Evolutionary conservation across 2,888 invertebrate genomes (phyloP).

Genomic region (Amphipoea oculea): DNA sequence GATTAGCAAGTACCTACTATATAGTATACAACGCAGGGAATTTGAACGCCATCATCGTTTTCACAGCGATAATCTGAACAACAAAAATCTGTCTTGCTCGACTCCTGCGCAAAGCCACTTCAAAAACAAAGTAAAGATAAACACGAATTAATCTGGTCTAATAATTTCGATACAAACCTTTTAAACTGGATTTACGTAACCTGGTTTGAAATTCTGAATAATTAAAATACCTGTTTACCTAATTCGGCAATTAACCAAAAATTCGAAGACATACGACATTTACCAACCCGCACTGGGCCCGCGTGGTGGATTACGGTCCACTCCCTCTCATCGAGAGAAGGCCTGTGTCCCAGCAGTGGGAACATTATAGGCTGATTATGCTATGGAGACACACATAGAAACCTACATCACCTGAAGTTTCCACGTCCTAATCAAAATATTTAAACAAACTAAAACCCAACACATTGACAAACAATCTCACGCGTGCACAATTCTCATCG

Average conservation of each 20-base stretch:
- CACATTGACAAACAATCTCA: conserved; percentile 50
- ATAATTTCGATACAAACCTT: conserved; percentile 13
- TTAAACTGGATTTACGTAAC: conserved; percentile 24
- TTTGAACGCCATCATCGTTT: neutral
- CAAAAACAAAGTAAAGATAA: conserved; percentile 8
- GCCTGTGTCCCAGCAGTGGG: neutral
- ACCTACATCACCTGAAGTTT: neutral
- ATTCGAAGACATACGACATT: too few species aligned
- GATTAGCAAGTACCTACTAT: neutral
- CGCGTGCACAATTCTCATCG: conserved; percentile 44
- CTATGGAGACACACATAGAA: neutral
- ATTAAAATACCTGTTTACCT: conserved; percentile 22
- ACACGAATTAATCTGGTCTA: neutral
- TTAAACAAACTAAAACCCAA: conserved; percentile 7
- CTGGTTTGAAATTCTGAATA: conserved; percentile 33
- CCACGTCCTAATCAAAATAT: neutral
- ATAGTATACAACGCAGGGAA: neutral
- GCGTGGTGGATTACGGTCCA: too few species aligned
- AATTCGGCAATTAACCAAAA: neutral
- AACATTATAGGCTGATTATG: neutral
- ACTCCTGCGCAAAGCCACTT: neutral
- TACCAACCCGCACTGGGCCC: too few species aligned
- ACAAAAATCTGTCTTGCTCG: neutral
- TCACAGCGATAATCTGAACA: neutral
- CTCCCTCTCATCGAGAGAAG: too few species aligned